Evolutionary conservation across 2,797 vertebrate genomes (phyloP), one percentile per base, ranked within the genome.

Genomic region (Prionace glauca): DNA sequence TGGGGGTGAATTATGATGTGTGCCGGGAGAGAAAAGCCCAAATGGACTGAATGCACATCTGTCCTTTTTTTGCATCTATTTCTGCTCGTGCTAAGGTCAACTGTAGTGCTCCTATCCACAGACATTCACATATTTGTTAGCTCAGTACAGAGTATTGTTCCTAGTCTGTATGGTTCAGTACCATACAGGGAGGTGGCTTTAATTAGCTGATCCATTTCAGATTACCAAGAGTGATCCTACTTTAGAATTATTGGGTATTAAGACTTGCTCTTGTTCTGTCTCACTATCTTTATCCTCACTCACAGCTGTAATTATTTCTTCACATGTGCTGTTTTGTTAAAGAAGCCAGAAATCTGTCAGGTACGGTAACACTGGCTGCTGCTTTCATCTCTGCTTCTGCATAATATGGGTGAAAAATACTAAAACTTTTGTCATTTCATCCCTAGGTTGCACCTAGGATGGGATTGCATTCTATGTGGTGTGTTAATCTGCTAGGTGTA

Each of bases 261-360:
- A 50, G 45, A 45, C 56, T 77, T 95, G 93, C 45, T 95, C 71
- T 95, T 56, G 45, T 56, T 77, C 92, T 95, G 3, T 77, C 45
- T 94, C 69, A 12, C 65, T 94, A 18, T 67, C 96, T 97, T 18
- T 96, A 56, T 74, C 96, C 97, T 98, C 97, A 98, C 97, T 96
- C 96, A 96, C 97, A 96, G 97, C 97, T 98, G 96, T 97, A 96
- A 97, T 97, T 98, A 97, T 98, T 98, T 98, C 98, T 98, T 97
- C 97, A 97, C 97, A 97, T 97, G 97, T 97, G 97, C 97, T 97
- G 97, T 98, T 77, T 96, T 97, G 98, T 98, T 98, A 98, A 95
- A 98, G 98, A 98, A 98, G 97, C 98, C 98, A 98, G 98, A 98
- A 97, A 98, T 97, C 98, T 97, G 97, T 98, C 98, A 99, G 98